Evolutionary conservation across 2,113 vertebrate genomes (phyloP), one percentile per base, ranked within the genome.

Genomic region (Myiagra hebetior): DNA sequence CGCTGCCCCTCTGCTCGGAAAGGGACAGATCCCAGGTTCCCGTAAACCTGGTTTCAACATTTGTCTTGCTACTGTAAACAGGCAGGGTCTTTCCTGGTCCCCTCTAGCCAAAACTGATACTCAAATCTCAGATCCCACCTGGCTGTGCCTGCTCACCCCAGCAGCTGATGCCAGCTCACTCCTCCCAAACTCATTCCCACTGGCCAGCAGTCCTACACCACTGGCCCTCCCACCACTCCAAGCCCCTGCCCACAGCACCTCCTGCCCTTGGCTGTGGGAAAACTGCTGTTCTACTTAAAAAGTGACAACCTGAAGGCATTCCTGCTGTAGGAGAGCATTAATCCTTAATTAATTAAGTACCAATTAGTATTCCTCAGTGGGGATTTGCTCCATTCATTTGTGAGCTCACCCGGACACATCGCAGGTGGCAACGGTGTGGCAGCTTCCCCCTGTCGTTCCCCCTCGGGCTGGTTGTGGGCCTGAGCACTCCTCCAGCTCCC

Each of bases 201-300:
- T 1, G 3, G 22, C 0, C 3, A 75, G 67, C 1, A 18, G 26
- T 39, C 20, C 37, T 3, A 6, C 6, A 41, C 21, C 35, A 2
- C 44, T 28, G 41, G 10, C 27, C 30, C 70, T 62, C 39, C 74
- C 18, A 18, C 3, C 0, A 0, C 60, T 35, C 26, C 18, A 41
- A 62, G 37, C 12, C 44, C 57, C 46, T 24, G 31, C 59, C 49
- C 59, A 28, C 63, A 39, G 75, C 72, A 50, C 13, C 42, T 53
- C 39, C 33, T 50, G 49, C 65, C 55, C 87, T 57, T 2, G 27
- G 24, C 0, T 50, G 30, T 27, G 42, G 46, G 39, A 59, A 63
- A 70, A 47, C 23, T 53, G 85, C 35, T 6, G 2, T 20, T 90
- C 44, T 52, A 30, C 78, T 56, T 59, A n/a, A 39, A 39, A 87